phyloP scores from a whole-genome alignment of 2,113 vertebrate species.

The Antechinus stuartii region DNA sequence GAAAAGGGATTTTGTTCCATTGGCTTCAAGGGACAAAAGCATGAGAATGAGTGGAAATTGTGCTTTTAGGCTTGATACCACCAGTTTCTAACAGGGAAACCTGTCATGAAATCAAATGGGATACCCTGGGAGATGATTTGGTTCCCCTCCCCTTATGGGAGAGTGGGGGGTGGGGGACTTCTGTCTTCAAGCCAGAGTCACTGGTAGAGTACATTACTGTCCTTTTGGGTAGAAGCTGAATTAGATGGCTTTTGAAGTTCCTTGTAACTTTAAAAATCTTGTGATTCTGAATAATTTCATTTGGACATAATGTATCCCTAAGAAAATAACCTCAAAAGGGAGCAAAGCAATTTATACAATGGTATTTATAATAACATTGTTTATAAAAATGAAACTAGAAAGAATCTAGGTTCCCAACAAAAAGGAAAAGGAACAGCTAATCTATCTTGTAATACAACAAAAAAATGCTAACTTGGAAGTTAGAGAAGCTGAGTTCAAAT shows the following conservation, averaged over 20 bases:
- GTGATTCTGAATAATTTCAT: not conserved
- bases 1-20: not conserved
- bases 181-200: not conserved
- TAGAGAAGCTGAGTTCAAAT: not conserved
- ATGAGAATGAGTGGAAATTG: not conserved
- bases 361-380: not conserved
- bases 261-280: not conserved
- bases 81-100: not conserved
- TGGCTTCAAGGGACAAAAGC: not conserved
- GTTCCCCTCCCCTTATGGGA: not conserved
- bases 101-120: not conserved
- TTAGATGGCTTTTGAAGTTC: not conserved
- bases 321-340: not conserved
- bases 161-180: too few relatives aligned
- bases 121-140: not conserved
- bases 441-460: not conserved
- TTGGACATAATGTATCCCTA: not conserved
- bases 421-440: not conserved
- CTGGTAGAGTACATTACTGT: not conserved
- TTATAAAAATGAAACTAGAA: not conserved
- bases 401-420: not conserved
- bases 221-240: not conserved
- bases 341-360: not conserved
- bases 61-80: not conserved
- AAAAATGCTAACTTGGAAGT: not conserved